Percentiles rank a stretch among this genome's conserved stretches.
Conservation (phyloP, 2,797 vertebrate genomes). For the Pelobates cultripes region DNA sequence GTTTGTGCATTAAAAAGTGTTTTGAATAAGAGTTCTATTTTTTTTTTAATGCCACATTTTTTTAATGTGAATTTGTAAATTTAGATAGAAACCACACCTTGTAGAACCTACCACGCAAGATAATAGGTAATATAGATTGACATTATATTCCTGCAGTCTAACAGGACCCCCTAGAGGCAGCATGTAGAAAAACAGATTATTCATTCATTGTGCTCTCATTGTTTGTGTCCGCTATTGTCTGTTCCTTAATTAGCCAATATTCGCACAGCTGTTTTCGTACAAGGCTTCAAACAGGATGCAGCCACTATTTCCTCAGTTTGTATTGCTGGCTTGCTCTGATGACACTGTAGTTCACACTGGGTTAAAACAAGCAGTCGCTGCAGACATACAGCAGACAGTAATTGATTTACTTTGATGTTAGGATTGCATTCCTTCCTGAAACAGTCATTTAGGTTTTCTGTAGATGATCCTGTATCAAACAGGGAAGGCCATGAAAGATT, state of each 20-base stretch:
- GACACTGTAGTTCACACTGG: constrained; percentile 61
- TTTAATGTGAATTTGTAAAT: not conserved
- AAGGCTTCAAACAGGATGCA: constrained; percentile 73
- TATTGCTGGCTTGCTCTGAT: constrained; percentile 74
- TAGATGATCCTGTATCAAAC: constrained; percentile 63
- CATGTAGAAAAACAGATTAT: constrained; percentile 11
- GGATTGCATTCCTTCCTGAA: constrained; percentile 58
- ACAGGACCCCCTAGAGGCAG: constrained; percentile 62
- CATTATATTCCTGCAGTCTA: constrained; percentile 56
- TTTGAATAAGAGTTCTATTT: no score
- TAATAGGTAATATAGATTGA: not conserved
- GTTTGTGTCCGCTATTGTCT: constrained; percentile 54
- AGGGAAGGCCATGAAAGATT: constrained; percentile 35
- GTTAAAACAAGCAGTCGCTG: constrained; percentile 61
- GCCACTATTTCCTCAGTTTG: constrained; percentile 76
- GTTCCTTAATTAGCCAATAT: constrained; percentile 48
- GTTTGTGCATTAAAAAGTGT: no score
- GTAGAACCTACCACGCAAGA: not conserved
- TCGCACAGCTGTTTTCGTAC: constrained; percentile 67
- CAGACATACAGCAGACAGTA: constrained; percentile 50
- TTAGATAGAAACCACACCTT: not conserved
- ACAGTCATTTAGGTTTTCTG: constrained; percentile 57
- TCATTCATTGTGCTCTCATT: constrained; percentile 15
- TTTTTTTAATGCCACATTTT: not conserved
- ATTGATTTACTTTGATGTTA: constrained; percentile 69